Percentiles rank a stretch among this genome's conserved stretches.
phyloP scores from a whole-genome alignment of 2,888 invertebrate genomes.

The Abrostola triplasia region DNA sequence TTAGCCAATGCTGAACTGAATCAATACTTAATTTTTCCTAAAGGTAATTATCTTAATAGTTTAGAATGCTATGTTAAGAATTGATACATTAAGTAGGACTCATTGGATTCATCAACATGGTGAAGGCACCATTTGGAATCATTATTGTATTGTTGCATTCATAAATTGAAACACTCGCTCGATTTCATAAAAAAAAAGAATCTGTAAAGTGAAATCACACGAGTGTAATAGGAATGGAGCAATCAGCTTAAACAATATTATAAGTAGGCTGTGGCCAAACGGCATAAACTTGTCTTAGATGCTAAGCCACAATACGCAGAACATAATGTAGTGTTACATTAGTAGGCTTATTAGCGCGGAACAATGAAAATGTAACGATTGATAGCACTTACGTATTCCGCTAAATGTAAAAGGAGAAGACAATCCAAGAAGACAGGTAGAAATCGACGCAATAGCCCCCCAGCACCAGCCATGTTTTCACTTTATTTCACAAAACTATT shows the following conservation, averaged over 20 bases:
- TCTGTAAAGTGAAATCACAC: slow-evolving; percentile 7
- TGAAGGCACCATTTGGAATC: too few species aligned
- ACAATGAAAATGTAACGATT: slow-evolving; percentile 62
- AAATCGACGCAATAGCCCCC: slow-evolving; percentile 67
- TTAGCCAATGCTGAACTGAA: too few species aligned
- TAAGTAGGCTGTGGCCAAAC: slow-evolving; percentile 13
- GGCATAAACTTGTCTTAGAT: slow-evolving; percentile 12
- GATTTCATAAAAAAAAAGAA: background rate
- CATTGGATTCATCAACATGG: too few species aligned
- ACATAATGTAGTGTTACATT: slow-evolving; percentile 25
- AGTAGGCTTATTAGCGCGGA: slow-evolving; percentile 61
- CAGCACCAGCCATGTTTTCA: slow-evolving; percentile 72
- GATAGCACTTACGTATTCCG: slow-evolving; percentile 75
- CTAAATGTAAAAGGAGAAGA: slow-evolving; percentile 71
- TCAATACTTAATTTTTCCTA: too few species aligned
- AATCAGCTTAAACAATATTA: slow-evolving; percentile 7
- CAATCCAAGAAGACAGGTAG: slow-evolving; percentile 72
- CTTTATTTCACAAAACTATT: slow-evolving; percentile 64
- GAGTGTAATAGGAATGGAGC: slow-evolving; percentile 11
- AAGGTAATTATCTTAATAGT: too few species aligned
- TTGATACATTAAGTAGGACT: too few species aligned
- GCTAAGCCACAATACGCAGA: slow-evolving; percentile 10
- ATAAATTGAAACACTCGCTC: too few species aligned
- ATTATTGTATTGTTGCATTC: too few species aligned
- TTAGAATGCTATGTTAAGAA: too few species aligned